phyloP scores from a whole-genome alignment of 2,888 invertebrate species.

The Strigamia crassipes region DNA sequence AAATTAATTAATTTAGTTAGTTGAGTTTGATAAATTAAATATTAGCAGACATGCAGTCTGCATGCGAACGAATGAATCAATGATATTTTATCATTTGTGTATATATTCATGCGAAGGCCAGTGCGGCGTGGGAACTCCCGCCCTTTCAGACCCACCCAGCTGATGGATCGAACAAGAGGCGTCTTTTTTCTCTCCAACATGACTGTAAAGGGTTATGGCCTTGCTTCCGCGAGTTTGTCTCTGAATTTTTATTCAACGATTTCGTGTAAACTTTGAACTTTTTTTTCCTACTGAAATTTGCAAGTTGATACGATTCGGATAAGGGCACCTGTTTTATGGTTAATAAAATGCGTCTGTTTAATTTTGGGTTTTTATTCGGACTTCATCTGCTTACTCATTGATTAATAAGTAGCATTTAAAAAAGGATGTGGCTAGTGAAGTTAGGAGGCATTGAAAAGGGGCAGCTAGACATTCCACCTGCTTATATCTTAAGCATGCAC shows the following conservation, averaged over 20 bases:
- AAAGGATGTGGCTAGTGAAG: background rate
- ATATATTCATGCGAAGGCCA: constrained; percentile 10
- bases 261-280: background rate
- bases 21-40: background rate
- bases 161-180: constrained; percentile 20
- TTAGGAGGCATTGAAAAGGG: background rate
- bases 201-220: constrained; percentile 14
- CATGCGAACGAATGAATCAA: background rate
- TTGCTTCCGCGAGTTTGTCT: constrained; percentile 7
- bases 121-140: constrained; percentile 28
- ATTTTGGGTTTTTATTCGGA: background rate
- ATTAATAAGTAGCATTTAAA: constrained; percentile 10
- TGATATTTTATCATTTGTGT: constrained; percentile 11
- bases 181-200: background rate
- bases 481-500: constrained; percentile 3
- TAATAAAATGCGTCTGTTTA: constrained; percentile 12
- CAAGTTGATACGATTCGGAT: background rate
- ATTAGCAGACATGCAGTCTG: background rate
- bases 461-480: background rate
- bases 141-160: background rate
- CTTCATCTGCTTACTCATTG: background rate
- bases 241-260: constrained; percentile 1
- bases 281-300: constrained; percentile 16
- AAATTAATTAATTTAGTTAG: background rate
- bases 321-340: background rate